Base-by-base conservation (phyloP, 2,888 invertebrate species). In the Cerceris ruficornis region DNA sequence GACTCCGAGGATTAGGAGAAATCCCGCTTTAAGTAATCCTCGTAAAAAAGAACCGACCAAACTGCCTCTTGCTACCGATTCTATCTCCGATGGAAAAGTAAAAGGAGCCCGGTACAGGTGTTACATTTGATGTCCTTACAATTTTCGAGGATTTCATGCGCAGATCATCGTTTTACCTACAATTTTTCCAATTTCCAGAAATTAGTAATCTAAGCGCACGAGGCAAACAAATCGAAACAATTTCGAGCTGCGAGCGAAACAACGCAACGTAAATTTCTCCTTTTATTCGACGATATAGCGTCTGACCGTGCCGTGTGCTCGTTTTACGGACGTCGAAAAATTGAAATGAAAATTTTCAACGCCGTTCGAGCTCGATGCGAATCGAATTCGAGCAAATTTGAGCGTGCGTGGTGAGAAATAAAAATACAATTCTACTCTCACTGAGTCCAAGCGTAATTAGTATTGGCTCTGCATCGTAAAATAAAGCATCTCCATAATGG, bases 21-120 rank as follows among this genome's bases (percentile, higher is more conserved):
- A 69, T 68, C 68, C 50, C 4, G 68, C 50, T 59, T 49, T 17
- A 28, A 68, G 52, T 60, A 68, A 68, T 69, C 59, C 59, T 41
- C 42, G 52, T 52, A 28, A 60, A 52, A 49, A 50, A 41, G 66
- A 39, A 49, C 14, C 14, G 8, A 50, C 46, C 11, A 11, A 8
- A 11, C 11, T 46, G 9, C 11, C 11, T 11, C 5, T 46, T 46
- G 8, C 46, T 11, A 46, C 46, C 1, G 8, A 11, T 11, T 46
- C 46, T 46, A 46, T 6, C 46, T 46, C 46, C 11, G 8, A 11
- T 46, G 9, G 9, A 46, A 43, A 46, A 11, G 11, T 46, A 6
- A 2, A 11, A 11, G 9, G 6, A 46, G 5, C 46, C 4, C 4
- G 28, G 28, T 28, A 28, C 28, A 28, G 28, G 28, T 28, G 28